Percentiles rank a stretch among this genome's conserved stretches.
These are phyloP conservation scores for Rhabdomys dilectus DNA, from an alignment of 2,113 vertebrate species.

Conservation along the genomic window DNA sequence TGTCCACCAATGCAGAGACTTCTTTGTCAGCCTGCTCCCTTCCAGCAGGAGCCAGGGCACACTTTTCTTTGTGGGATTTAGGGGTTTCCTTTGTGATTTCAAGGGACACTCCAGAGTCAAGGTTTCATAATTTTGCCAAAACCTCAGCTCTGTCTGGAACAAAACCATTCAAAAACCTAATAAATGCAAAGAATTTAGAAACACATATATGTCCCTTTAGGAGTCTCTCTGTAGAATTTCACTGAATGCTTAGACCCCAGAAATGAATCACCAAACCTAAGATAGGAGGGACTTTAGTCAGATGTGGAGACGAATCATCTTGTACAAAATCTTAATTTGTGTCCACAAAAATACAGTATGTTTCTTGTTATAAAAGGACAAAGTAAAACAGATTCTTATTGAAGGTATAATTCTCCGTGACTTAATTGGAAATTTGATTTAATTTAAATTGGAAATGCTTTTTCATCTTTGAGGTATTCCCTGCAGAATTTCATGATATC, in stretches of 20 bases:
- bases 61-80: slow-evolving; percentile 21
- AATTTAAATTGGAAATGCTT: slow-evolving; percentile 85
- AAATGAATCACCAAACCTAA: slow-evolving; percentile 7
- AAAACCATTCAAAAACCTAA: slow-evolving; percentile 30
- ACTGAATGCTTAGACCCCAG: neutral
- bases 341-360: slow-evolving; percentile 11
- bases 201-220: neutral
- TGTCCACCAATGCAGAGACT: slow-evolving; percentile 6
- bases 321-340: slow-evolving; percentile 53
- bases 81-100: slow-evolving; percentile 52
- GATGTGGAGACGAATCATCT: slow-evolving; percentile 22
- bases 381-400: slow-evolving; percentile 76
- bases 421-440: slow-evolving; percentile 88
- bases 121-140: slow-evolving; percentile 60
- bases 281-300: slow-evolving; percentile 36
- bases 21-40: neutral
- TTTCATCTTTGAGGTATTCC: slow-evolving; percentile 86
- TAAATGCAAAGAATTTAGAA: slow-evolving; percentile 33
- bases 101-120: slow-evolving; percentile 50
- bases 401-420: slow-evolving; percentile 80
- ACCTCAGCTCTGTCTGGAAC: neutral
- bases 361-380: slow-evolving; percentile 57
- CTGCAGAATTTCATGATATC: slow-evolving; percentile 78
- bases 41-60: neutral
- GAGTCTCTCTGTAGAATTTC: neutral